phyloP scores from a whole-genome alignment of 1,140 invertebrate species.

The Philopotamus ludificatus region DNA sequence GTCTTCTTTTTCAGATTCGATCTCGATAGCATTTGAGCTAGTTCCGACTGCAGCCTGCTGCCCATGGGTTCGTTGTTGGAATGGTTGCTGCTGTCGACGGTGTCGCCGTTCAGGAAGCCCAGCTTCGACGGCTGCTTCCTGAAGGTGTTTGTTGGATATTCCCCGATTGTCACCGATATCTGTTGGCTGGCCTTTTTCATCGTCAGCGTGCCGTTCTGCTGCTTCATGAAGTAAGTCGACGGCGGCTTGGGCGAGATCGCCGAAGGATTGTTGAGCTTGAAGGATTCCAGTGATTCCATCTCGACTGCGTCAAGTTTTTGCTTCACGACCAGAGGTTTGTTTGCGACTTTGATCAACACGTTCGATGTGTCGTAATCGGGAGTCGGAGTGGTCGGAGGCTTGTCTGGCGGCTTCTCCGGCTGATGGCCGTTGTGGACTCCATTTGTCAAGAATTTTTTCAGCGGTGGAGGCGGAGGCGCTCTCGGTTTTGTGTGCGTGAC shows the following conservation, averaged over 20 bases:
- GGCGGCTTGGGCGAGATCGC: constrained; percentile 63
- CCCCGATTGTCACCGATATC: constrained; percentile 67
- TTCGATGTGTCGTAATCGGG: constrained; percentile 60
- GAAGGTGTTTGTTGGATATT: constrained; percentile 61
- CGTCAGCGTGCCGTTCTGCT: constrained; percentile 51
- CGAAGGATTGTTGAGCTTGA: constrained; percentile 63
- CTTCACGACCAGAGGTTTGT: constrained; percentile 47
- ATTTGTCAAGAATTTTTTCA: constrained; percentile 44
- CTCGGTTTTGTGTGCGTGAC: constrained; percentile 43
- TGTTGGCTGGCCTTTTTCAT: constrained; percentile 54
- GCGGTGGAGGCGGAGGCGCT: constrained; percentile 49
- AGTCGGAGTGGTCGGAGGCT: constrained; percentile 59
- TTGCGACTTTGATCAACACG: constrained; percentile 43
- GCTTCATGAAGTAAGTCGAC: constrained; percentile 63
- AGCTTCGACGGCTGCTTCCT: constrained; percentile 65
- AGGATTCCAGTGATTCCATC: constrained; percentile 72
- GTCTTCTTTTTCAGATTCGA: constrained; percentile 70
- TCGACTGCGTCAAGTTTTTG: constrained; percentile 59
- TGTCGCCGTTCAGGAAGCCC: constrained; percentile 62
- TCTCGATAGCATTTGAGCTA: constrained; percentile 69
- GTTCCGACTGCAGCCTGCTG: constrained; percentile 69
- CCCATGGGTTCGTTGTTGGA: constrained; percentile 55
- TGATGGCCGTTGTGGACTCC: constrained; percentile 39
- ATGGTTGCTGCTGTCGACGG: constrained; percentile 45
- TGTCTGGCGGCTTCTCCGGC: constrained; percentile 33